Percentiles rank a stretch among this genome's conserved stretches.
Conservation (phyloP, 2,888 invertebrate genomes). For the Kryphioiulus occultus region DNA sequence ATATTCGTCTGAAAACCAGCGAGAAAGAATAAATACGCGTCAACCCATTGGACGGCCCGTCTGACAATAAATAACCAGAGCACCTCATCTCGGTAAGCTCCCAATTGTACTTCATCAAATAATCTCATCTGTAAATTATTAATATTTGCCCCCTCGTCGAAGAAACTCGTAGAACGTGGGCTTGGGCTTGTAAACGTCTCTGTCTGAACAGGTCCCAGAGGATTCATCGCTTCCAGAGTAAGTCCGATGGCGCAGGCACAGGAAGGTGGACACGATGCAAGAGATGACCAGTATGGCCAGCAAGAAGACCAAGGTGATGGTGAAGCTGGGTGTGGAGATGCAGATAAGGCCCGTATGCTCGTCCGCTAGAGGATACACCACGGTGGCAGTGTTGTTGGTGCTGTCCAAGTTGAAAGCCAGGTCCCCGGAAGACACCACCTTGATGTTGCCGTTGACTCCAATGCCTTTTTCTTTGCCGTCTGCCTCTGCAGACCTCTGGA, state of each 20-base stretch:
- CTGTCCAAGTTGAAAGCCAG: conserved; percentile 83
- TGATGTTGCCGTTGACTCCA: conserved; percentile 58
- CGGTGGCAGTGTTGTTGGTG: conserved; percentile 65
- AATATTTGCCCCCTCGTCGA: conserved; percentile 36
- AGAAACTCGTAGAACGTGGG: conserved; percentile 47
- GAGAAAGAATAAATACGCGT: not conserved
- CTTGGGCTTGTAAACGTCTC: conserved; percentile 43
- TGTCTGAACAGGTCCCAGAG: not conserved
- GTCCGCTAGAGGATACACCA: conserved; percentile 75
- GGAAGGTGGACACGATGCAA: conserved; percentile 83
- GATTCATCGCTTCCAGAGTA: conserved; percentile 43
- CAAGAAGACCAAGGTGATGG: conserved; percentile 82
- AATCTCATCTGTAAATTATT: not conserved
- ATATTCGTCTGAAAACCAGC: not conserved
- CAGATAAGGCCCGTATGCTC: conserved; percentile 75
- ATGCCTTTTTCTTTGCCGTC: conserved; percentile 54
- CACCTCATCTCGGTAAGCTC: not conserved
- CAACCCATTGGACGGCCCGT: not conserved
- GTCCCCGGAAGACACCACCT: conserved; percentile 88
- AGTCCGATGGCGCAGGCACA: conserved; percentile 75
- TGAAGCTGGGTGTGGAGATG: conserved; percentile 94
- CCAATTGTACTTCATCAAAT: too few species aligned
- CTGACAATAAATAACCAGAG: not conserved
- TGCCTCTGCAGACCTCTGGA: conserved; percentile 59
- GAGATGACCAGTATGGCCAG: conserved; percentile 83